Evolutionary conservation across 92 coral and sea anemone species (phyloP).

Genomic region (Porites rus): DNA sequence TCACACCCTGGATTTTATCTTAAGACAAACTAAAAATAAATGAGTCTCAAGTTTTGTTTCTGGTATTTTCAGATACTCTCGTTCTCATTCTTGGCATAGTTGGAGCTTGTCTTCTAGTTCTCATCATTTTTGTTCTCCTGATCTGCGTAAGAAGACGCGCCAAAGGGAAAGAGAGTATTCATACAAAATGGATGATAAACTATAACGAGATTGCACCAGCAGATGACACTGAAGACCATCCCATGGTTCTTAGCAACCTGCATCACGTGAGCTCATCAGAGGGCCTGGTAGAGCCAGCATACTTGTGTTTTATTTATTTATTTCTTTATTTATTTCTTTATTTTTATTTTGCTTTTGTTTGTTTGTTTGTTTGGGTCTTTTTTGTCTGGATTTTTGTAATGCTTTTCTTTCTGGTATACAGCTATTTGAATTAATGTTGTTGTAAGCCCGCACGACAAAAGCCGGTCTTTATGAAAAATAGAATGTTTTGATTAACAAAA

Average conservation of each 20-base stretch:
- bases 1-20: too few relatives aligned
- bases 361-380: too few relatives aligned
- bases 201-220: conserved; percentile 57
- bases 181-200: conserved; percentile 70
- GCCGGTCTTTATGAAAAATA: too few relatives aligned
- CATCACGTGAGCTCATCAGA: conserved; percentile 7
- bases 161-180: conserved; percentile 47
- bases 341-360: too few relatives aligned
- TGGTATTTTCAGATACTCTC: conserved; percentile 40
- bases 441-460: too few relatives aligned
- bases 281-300: neutral
- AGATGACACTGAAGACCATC: conserved; percentile 49
- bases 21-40: too few relatives aligned
- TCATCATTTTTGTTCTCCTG: conserved; percentile 16
- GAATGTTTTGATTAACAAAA: too few relatives aligned
- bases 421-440: too few relatives aligned
- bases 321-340: too few relatives aligned
- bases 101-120: conserved; percentile 54
- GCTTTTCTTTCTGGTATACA: too few relatives aligned
- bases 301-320: neutral
- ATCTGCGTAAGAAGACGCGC: conserved; percentile 57
- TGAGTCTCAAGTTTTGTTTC: neutral
- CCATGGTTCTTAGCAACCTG: neutral
- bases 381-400: too few relatives aligned
- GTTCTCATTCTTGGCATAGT: conserved; percentile 58